Conservation (phyloP, 2,888 invertebrate species). For the Seira ritae region DNA sequence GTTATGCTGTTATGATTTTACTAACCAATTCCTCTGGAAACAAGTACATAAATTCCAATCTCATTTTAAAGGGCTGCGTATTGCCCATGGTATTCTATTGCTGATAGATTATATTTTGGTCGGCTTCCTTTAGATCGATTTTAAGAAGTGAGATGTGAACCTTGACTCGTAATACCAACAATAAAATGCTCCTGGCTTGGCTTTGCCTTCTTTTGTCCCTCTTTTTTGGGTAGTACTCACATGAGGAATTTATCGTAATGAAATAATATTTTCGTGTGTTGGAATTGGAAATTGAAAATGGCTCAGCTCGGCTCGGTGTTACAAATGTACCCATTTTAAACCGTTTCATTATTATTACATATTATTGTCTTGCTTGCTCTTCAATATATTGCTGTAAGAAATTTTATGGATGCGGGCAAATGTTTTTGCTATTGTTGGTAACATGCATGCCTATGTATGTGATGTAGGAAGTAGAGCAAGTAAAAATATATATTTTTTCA, state of each 20-base stretch:
- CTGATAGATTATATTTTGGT: no score
- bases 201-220: no score
- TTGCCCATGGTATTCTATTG: no score
- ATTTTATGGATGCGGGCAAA: no score
- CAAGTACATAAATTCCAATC: no score
- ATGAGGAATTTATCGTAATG: conserved; percentile 55
- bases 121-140: no score
- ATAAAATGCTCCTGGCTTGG: conserved; percentile 5
- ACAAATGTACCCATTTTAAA: background rate
- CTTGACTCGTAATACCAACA: conserved; percentile 13
- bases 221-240: conserved; percentile 1
- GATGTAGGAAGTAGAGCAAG: background rate
- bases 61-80: no score
- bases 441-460: background rate
- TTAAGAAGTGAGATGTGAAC: background rate
- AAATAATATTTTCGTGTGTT: background rate
- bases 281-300: background rate
- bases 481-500: background rate
- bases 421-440: background rate
- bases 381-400: background rate
- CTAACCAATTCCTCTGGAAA: no score
- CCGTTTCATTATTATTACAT: no score
- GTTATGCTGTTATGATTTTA: no score
- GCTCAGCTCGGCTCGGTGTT: background rate
- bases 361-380: no score